phyloP scores from a whole-genome alignment of 2,113 vertebrate species.

The Grantiella picta region DNA sequence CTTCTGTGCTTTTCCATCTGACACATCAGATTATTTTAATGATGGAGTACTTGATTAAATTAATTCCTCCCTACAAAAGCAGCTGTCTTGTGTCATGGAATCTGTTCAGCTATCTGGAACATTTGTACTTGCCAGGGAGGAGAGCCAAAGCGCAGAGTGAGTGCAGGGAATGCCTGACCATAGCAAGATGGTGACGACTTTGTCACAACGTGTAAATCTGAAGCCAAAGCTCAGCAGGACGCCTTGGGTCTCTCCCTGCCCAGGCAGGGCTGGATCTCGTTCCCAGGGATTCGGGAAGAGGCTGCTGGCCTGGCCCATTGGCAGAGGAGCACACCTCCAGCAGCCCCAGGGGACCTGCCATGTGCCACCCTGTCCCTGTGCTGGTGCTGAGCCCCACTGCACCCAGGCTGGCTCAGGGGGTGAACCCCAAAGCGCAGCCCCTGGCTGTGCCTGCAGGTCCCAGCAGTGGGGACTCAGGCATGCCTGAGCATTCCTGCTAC shows the following conservation, averaged over 20 bases:
- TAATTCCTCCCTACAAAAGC: slow-evolving; percentile 28
- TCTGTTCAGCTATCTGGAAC: slow-evolving; percentile 36
- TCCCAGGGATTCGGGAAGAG: accelerated
- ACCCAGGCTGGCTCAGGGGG: neutral
- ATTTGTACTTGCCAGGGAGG: neutral
- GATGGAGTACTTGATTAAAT: slow-evolving; percentile 26
- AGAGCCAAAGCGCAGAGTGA: neutral
- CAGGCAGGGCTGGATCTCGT: neutral
- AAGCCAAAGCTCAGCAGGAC: neutral
- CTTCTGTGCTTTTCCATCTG: neutral
- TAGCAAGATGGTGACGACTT: neutral
- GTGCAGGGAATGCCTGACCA: neutral
- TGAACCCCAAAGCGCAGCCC: accelerated
- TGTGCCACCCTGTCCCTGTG: accelerated
- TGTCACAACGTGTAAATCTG: neutral
- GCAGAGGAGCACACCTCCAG: neutral
- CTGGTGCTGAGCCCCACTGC: accelerated
- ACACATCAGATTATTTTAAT: slow-evolving; percentile 36
- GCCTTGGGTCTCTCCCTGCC: accelerated
- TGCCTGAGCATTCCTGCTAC: neutral
- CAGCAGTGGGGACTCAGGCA: accelerated
- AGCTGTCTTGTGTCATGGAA: slow-evolving; percentile 33
- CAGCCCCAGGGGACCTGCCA: neutral
- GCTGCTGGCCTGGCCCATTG: neutral
- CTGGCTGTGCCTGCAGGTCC: accelerated